Base-by-base conservation (phyloP, 2,797 vertebrate species). In the Poecilia velifera region DNA sequence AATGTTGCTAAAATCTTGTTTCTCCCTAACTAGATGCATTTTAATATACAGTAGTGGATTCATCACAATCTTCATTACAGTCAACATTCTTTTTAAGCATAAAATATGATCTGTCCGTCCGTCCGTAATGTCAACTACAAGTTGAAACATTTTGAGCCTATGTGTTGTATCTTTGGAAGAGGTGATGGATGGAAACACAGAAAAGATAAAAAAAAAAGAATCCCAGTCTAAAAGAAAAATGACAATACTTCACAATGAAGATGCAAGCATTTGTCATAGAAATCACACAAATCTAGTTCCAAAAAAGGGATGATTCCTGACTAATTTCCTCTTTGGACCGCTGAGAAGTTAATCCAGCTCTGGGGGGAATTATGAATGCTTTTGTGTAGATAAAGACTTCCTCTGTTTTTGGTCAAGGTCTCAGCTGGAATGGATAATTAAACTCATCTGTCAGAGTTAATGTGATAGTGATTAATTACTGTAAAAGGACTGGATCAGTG, bases 401-500 rank as follows among this genome's bases (percentile, higher is more conserved):
- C 77, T 80, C 36, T 81, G 75, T 51, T 78, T 81, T 41, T 72
- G 80, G 46, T 51, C 68, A 46, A 72, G 51, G 47, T 72, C 79
- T 84, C 43, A 16, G 83, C 84, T 83, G 74, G 81, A 84, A 51
- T 20, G 10, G 13, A 46, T 80, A 81, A 89, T 85, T 79, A 86
- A 55, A 71, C 41, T 68, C 59, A 82, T 71, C 53, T 81, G 76
- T 76, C 49, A 49, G 68, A 49, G 74, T 80, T 84, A 81, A 88
- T 80, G 70, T 82, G 74, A 81, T 84, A 41, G 57, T 73, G 64
- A 85, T 82, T 78, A 72, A 87, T 85, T 86, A 76, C 39, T 72
- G 76, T 79, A 70, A 80, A 80, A 3, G 13, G 53, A 43, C 34
- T 39, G 53, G 71, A 73, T 14, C 45, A 13, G 31, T 79, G 46